Percentiles rank a stretch among this genome's conserved stretches.
Conservation (phyloP, 1,140 invertebrate species). For the Cepaea nemoralis region DNA sequence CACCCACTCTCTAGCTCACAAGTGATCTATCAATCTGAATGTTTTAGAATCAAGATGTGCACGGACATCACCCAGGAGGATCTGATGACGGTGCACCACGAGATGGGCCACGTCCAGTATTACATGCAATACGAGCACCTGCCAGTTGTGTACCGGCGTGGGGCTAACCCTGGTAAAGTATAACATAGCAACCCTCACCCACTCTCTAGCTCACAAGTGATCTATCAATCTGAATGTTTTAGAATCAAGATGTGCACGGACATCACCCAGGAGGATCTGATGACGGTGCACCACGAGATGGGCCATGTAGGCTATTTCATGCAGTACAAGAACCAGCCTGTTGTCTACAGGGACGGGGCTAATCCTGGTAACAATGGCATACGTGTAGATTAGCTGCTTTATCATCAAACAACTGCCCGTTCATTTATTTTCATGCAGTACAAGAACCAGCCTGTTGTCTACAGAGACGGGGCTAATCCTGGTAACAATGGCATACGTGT, state of each 20-base stretch:
- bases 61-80: constrained; percentile 74
- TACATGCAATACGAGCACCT: constrained; percentile 81
- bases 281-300: constrained; percentile 84
- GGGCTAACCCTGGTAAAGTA: constrained; percentile 77
- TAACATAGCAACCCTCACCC: too few relatives aligned
- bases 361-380: constrained; percentile 77
- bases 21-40: too few relatives aligned
- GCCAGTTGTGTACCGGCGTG: constrained; percentile 80
- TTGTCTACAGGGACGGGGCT: constrained; percentile 80
- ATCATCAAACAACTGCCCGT: not conserved
- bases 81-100: constrained; percentile 82
- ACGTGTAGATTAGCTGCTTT: too few relatives aligned
- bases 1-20: too few relatives aligned
- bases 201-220: not conserved
- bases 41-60: constrained; percentile 70
- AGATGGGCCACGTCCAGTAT: constrained; percentile 83
- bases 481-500: too few relatives aligned
- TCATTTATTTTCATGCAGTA: constrained; percentile 82
- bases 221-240: constrained; percentile 15
- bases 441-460: constrained; percentile 77
- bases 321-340: constrained; percentile 79
- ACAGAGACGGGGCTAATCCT: constrained; percentile 81
- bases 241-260: constrained; percentile 72
- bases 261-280: constrained; percentile 76
- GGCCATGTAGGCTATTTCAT: constrained; percentile 86